Percentiles rank a stretch among this genome's conserved stretches.
Conservation (phyloP, 2,888 invertebrate genomes). For the Congeria kusceri region DNA sequence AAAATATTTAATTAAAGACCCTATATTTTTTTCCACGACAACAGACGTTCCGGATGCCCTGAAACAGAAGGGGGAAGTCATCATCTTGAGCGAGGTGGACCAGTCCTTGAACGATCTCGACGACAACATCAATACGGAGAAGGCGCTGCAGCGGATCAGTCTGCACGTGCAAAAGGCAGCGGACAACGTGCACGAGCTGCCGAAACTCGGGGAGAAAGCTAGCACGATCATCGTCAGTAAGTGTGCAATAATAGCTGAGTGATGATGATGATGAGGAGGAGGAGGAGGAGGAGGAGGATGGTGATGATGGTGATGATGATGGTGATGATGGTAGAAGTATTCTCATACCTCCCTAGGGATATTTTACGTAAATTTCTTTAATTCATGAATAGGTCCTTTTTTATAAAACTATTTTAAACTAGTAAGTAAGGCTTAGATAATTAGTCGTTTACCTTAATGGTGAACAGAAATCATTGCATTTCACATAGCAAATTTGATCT, state of each 20-base stretch:
- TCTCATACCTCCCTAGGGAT: no score
- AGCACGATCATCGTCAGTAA: constrained; percentile 43
- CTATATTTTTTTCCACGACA: not conserved
- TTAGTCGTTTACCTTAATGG: no score
- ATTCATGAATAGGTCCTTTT: no score
- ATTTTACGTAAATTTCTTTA: no score
- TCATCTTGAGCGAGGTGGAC: constrained; percentile 54
- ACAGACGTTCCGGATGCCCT: constrained; percentile 52
- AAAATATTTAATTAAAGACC: not conserved
- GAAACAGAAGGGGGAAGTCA: constrained; percentile 40
- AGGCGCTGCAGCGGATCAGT: constrained; percentile 49
- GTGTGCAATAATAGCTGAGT: not conserved
- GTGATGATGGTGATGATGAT: no score
- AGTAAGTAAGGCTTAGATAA: not conserved
- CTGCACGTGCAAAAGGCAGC: constrained; percentile 59
- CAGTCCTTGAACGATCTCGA: constrained; percentile 53
- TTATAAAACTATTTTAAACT: not conserved
- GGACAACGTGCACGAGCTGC: constrained; percentile 51
- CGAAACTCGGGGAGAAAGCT: constrained; percentile 48
- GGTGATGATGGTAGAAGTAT: no score
- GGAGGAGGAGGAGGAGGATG: no score
- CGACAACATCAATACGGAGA: constrained; percentile 55
- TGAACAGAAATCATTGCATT: no score
- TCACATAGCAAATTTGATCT: no score
- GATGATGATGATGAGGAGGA: no score